These are phyloP conservation scores for Avahi laniger DNA, from an alignment of 2,797 vertebrate genomes.

Conservation along the genomic window DNA sequence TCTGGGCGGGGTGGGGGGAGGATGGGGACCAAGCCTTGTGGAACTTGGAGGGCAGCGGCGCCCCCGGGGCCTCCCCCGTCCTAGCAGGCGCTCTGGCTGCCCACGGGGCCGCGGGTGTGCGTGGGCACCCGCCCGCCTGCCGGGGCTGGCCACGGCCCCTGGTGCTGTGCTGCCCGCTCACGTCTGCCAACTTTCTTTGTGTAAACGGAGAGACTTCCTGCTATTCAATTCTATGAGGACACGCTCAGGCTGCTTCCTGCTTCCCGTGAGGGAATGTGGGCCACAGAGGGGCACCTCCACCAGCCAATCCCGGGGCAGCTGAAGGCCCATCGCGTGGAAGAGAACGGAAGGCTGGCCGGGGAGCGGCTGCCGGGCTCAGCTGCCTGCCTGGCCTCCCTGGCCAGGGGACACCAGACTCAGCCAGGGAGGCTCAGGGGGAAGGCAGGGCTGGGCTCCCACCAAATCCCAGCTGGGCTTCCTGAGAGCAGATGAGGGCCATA, in stretches of 20 bases:
- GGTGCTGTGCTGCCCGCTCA: conserved; percentile 75
- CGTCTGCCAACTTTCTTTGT: conserved; percentile 86
- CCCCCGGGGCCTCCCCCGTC: neutral
- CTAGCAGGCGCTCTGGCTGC: neutral
- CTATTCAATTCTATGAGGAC: conserved; percentile 88
- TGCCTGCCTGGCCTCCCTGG: neutral
- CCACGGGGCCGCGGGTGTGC: neutral
- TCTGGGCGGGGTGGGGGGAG: neutral
- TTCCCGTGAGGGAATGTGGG: conserved; percentile 64
- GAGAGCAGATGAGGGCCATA: neutral
- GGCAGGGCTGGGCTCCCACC: neutral
- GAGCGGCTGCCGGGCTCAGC: neutral
- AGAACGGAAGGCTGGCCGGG: neutral
- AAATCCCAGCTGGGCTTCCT: neutral
- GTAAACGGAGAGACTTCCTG: conserved; percentile 89
- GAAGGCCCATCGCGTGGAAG: neutral
- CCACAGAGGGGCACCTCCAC: neutral
- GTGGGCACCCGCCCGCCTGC: conserved; percentile 21
- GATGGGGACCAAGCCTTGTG: neutral
- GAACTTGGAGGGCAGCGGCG: neutral
- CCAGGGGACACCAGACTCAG: neutral
- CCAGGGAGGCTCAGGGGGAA: neutral
- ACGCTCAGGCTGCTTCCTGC: conserved; percentile 87
- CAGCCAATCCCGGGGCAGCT: conserved; percentile 77
- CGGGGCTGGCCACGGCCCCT: conserved; percentile 62